Base-by-base conservation (phyloP, 2,888 invertebrate species). In the Cybosia mesomella region DNA sequence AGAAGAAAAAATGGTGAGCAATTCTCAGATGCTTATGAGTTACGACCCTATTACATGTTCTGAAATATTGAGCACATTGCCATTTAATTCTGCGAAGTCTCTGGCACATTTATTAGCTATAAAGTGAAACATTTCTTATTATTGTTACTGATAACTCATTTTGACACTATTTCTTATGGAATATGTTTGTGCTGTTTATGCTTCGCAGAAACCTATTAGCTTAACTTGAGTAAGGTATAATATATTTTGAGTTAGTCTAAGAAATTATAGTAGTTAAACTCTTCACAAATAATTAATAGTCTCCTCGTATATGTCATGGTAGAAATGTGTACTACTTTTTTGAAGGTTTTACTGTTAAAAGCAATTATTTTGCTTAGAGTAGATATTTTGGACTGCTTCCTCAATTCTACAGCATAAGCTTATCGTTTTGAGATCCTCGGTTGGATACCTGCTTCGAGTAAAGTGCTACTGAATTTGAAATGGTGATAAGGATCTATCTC, bases 41-140 rank as follows among this genome's bases (percentile, higher is more conserved):
- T 67, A 67, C 34, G 61, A 67, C 58, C 62, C 57, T 49, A 67
- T 66, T 66, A 55, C 61, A 53, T 54, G 32, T 57, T 28, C 24
- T 62, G 49, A 62, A 62, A 62, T 57, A 62, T 67, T 67, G 49
- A 49, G n/a, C 57, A 28, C 34, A 66, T 55, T 67, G 57, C 57
- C 36, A 24, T 61, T 28, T 57, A 32, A 32, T 66, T 55, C 57
- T 32, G 39, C 28, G 10, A 34, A 49, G 49, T 34, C 15, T 39
- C 43, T 28, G 64, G 22, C 13, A 39, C 21, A 21, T 58, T 65
- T 65, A 65, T 65, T 65, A 58, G 49, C 18, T 49, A 28, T 65
- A 58, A 58, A 65, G 55, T 55, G 24, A 8, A 55, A 55, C 55
- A 55, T 24, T 28, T 49, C 49, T 55, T 55, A 55, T 55, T 43